Evolutionary conservation across 2,888 invertebrate genomes (phyloP), one percentile per base, ranked within the genome.

Genomic region (Alsophila aescularia): DNA sequence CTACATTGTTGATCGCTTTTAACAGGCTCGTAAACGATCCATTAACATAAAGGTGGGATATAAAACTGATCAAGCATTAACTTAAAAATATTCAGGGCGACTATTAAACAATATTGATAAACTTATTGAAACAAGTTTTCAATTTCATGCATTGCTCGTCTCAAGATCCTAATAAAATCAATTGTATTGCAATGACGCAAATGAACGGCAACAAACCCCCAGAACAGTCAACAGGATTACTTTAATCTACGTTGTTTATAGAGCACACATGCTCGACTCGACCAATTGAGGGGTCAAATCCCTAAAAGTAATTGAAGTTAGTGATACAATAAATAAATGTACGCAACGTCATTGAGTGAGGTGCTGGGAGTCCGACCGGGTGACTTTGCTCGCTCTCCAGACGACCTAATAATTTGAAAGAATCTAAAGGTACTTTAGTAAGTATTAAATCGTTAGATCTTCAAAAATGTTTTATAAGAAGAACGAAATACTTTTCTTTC

Each of bases 311-410:
- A 61, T 66, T 63, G 61, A 62, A 64, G 58, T 58, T 58, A 52
- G 62, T 54, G 56, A 52, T 62, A 64, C 64, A 66, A 60, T 60
- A 64, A 60, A 66, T 55, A 62, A 64, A 67, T 66, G 66, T 64
- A 70, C 68, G 66, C 67, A 62, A 64, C 56, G 64, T 67, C 67
- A 67, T 63, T 73, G 79, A 75, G 72, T 75, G 73, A 79, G 72
- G 66, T 77, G 76, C 68, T 72, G 62, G 75, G 75, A 79, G 75
- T 71, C 62, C 77, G 82, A 75, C 83, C 81, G 75, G 73, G 72
- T 85, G 83, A 88, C 88, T 83, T 89, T 88, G 82, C 66, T 58
- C 63, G 88, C 70, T 87, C 89, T 88, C 87, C 74, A 87, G 87
- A 89, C 88, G 84, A 79, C 84, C 84, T 75, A 77, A 76, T 77